Base-by-base conservation (phyloP, 2,888 invertebrate species). In the Tenthredo amoena region DNA sequence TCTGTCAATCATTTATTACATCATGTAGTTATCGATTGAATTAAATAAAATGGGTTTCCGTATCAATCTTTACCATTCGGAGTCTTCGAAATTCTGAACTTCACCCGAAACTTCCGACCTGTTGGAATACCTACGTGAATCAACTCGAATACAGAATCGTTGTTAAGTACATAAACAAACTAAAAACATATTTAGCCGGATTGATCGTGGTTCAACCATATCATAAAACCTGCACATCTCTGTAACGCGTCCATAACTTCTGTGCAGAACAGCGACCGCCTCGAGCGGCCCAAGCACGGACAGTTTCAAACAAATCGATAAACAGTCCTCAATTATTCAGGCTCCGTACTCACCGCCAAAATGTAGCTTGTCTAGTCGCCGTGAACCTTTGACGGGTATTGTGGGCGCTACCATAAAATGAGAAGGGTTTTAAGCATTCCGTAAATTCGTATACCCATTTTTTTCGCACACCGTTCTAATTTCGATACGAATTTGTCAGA, bases 321-420 rank as follows among this genome's bases (percentile, higher is more conserved):
- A 71, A 68, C 50, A 37, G 47, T 68, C 68, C 47, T 83, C 83
- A 83, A 83, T 83, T 83, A 83, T 83, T 83, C 83, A 83, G 26
- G 43, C 68, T 34, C 9, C 68, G 47, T 50, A 26, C 47, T 26
- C 62, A 15, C 62, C 21, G 18, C 62, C 81, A n/a, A 40, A 81
- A 62, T 37, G 58, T 40, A 40, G 58, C 37, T 62, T 62, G 34
- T 81, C 58, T 81, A 40, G 81, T 62, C 81, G 9, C n/a, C 21
- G n/a, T 40, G 58, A 62, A 81, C 37, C 26, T 62, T 31, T n/a
- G 26, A 62, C 50, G 18, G 21, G 43, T 43, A 43, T 74, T 21
- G 6, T 26, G 43, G 43, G 72, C 21, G 40, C 12, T 21, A 81
- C 12, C 62, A 62, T 40, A 21, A 62, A 40, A 34, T 34, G n/a